Evolutionary conservation across 2,797 vertebrate species (phyloP), one percentile per base, ranked within the genome.

Genomic region (Acrossocheilus wenchowensis): DNA sequence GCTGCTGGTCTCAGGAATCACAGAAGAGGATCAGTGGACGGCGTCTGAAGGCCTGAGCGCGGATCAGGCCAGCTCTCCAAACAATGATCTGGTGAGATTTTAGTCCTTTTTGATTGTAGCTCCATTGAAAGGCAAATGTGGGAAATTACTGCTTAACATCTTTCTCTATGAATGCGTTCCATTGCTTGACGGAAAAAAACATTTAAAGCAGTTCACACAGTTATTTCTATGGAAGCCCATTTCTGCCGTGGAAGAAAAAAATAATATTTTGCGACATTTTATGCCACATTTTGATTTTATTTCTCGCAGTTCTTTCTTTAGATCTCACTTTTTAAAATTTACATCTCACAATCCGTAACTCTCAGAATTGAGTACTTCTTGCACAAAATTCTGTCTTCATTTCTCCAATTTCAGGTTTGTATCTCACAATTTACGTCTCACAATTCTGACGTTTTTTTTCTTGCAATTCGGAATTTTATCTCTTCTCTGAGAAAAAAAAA

Each of bases 1-100:
- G 86, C 90, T 93, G 8, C 26, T 93, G 60, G 1, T 79, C 43
- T 93, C 80, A 39, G 85, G 34, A 36, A 90, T 41, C 86, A 91
- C 88, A 0, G 93, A 95, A 6, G 94, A 94, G 0, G 96, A 95
- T 88, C 93, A 85, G 4, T 95, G 95, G 95, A 92, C 91, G 91
- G 92, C 93, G 66, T 64, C 90, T 50, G 93, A 92, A 86, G 88
- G 92, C 72, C 89, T 90, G 41, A 90, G 92, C 0, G 88, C 90
- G 0, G 85, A 90, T 8, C 83, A 81, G 19, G 52, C 88, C 10
- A 86, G 81, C 36, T 91, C 87, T 39, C 90, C 91, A 17, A 54
- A 82, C 68, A 81, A 68, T 4, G 89, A 94, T 34, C 74, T 90
- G 94, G 95, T 95, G 12, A 81, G 91, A 77, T 60, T 54, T 45